Evolutionary conservation across 1,140 invertebrate species (phyloP), one percentile per base, ranked within the genome.

Genomic region (Caenorhabditis latens): DNA sequence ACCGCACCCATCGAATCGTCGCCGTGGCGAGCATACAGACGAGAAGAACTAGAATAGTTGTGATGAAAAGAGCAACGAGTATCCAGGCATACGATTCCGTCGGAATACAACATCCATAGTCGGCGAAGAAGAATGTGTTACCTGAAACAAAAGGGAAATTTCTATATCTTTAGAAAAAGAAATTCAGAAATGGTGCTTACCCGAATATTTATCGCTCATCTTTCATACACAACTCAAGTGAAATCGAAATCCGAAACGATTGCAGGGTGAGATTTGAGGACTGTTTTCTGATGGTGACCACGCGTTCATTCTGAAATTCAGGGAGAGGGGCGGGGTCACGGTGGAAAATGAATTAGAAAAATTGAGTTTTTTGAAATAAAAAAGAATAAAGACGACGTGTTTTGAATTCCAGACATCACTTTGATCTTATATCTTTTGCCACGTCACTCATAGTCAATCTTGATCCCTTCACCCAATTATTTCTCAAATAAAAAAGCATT

Each of bases 1-100:
- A 16, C 50, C 16, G 50, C 2, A 79, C 71, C 71, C 71, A 79
- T 79, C 71, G 71, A 79, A 79, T 79, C 1, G 40, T 53, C 4
- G 71, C 71, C 9, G 71, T 79, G 43, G 71, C 46, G n/a, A 79
- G 71, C 46, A 79, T 79, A 79, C 71, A 79, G 43, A 79, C 3
- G n/a, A 79, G 46, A 48, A 79, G 71, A n/a, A 79, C 71, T 6
- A 79, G 7, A n/a, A 79, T 14, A 13, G 46, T 14, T 0, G 71
- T 79, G 43, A 79, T 53, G 21, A 79, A 79, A 40, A 79, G 13
- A 40, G 46, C 71, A 46, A 79, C 71, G 46, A 79, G 71, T 11
- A 79, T 79, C 71, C 71, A 79, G 43, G 71, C 71, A 21, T 79
- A 79, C 46, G 71, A 79, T 79, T 79, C 71, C 9, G 71, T 79